Conservation (phyloP, 2,888 invertebrate species). For the Drosophila austrosaltans region DNA sequence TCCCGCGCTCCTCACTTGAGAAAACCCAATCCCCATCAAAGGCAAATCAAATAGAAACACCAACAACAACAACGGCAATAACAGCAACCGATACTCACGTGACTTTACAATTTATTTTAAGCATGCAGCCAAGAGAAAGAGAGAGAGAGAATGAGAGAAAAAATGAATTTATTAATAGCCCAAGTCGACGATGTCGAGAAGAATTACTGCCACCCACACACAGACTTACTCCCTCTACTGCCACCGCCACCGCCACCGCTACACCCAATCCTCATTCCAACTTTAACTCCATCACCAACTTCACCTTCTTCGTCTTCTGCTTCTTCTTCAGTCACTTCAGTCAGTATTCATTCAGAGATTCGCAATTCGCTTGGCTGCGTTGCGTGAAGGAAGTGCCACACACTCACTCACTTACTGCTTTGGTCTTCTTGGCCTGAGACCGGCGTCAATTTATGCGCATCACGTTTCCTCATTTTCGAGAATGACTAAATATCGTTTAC, state of each 20-base stretch:
- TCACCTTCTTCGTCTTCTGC: neutral
- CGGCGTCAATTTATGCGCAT: conserved; percentile 80
- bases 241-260: conserved; percentile 39
- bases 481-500: conserved; percentile 83
- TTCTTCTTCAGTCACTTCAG: conserved; percentile 4
- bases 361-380: conserved; percentile 52
- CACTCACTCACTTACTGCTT: neutral
- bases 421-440: conserved; percentile 27
- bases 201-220: conserved; percentile 56
- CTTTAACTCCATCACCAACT: neutral
- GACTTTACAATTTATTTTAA: conserved; percentile 71
- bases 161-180: conserved; percentile 74
- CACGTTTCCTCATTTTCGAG: conserved; percentile 82
- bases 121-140: conserved; percentile 57
- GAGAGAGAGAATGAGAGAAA: neutral
- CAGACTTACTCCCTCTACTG: conserved; percentile 27
- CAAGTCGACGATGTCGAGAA: conserved; percentile 48
- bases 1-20: conserved; percentile 25
- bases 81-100: conserved; percentile 56
- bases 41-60: conserved; percentile 61
- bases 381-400: conserved; percentile 48
- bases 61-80: conserved; percentile 13
- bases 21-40: conserved; percentile 53
- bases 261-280: conserved; percentile 22
- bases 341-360: conserved; percentile 60